Evolutionary conservation across 2,888 invertebrate species (phyloP), one percentile per base, ranked within the genome.

Genomic region (Ormia ochracea): DNA sequence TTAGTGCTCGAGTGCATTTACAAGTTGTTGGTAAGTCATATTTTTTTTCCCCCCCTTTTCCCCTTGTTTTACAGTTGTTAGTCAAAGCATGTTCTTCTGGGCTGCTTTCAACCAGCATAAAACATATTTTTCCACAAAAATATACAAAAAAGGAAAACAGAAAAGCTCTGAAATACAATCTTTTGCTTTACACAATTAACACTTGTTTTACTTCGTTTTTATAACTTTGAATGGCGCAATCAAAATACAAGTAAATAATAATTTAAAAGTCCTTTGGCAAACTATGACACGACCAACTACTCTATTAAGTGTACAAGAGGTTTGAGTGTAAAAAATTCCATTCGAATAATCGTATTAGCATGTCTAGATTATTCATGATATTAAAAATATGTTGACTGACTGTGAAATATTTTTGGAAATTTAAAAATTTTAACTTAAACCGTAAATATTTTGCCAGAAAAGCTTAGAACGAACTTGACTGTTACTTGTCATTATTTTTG

Each of bases 1-100:
- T 96, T 93, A 96, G 96, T 91, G 96, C 96, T 91, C 94, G 96
- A 91, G 95, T 97, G 90, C 94, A 95, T 89, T 94, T 97, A 88
- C 95, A 96, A 90, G 96, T 97, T 85, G 95, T 97, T 88, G 96
- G 97, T 96, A 90, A 93, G 96, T 92, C 78, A 19, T 48, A 38
- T 26, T 41, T 4, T 7, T 33, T 26, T n/a, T 31, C 14, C 17
- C 12, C n/a, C 14, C 12, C 17, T 28, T n/a, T n/a, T n/a, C n/a
- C n/a, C n/a, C n/a, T n/a, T n/a, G n/a, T n/a, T n/a, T n/a, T n/a
- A n/a, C n/a, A n/a, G 36, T 31, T 59, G 3, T 19, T 9, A 33
- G 43, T 73, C 65, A 28, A 28, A 36, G 17, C 4, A 7, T 66
- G 4, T 41, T 52, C 48, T 76, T 48, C 14, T 33, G 58, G 10